Evolutionary conservation across 37 sponge, comb jelly and placozoan genomes (phyloP), one percentile per base, ranked within the genome.

Genomic region (Ianthella basta): DNA sequence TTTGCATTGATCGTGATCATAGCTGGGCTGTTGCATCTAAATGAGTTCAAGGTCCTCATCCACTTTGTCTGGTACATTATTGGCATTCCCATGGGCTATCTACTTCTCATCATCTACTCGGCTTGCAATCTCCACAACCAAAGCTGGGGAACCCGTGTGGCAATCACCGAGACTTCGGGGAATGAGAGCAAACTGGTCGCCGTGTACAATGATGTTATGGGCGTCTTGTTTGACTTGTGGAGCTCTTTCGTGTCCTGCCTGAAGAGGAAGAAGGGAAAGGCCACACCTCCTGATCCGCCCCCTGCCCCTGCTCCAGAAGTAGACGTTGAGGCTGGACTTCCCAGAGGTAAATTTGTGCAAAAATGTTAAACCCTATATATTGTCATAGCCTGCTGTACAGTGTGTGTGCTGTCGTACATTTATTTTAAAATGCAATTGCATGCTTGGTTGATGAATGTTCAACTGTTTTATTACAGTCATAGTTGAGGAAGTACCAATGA

Each of bases 111-210:
- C 18, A 87, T 96, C 72, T 96, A 96, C 83, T 96, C 97, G 1
- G 84, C 91, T 18, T 90, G 87, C 44, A 96, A 96, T 56, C 86
- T 96, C 10, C 74, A 91, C 82, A 78, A 75, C 55, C 82, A 84
- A 78, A 92, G 91, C 63, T 96, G 97, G 97, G 97, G 97, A 8
- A 96, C 97, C 0, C 70, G 97, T 54, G 97, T 91, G 56, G 83
- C 15, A 36, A 21, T 10, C 21, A n/a, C 53, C 15, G n/a, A n/a
- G n/a, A n/a, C 50, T 44, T 8, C 3, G 8, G 6, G 8, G 6
- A 44, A 44, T 44, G 6, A 44, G 50, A 8, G 50, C 50, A 44
- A 44, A 44, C 6, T 44, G 50, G 50, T 44, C 3, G 50, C n/a
- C n/a, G n/a, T n/a, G n/a, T n/a, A 44, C 3, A 44, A 44, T 44